Percentiles rank a stretch among this genome's conserved stretches.
phyloP scores from a whole-genome alignment of 2,797 vertebrate species.

The Propithecus deckenii region DNA sequence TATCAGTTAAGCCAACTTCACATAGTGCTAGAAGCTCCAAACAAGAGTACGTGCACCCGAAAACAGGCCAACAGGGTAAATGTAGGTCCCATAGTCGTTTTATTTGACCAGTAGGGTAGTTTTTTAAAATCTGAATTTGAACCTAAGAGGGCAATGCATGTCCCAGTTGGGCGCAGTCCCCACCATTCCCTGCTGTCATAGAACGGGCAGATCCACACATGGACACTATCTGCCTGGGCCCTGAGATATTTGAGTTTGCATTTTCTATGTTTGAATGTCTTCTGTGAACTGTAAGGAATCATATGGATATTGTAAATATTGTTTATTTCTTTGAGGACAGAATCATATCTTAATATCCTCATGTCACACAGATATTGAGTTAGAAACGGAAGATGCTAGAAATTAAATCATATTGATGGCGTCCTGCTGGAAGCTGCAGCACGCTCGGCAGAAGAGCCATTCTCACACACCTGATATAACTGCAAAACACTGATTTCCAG shows the following conservation, averaged over 20 bases:
- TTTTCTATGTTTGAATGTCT: background rate
- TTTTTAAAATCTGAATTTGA: background rate
- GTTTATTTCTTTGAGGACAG: background rate
- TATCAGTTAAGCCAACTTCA: background rate
- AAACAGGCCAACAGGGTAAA: background rate
- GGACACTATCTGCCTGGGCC: background rate
- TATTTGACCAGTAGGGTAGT: background rate
- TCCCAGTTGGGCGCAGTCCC: too few relatives aligned
- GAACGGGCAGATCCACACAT: background rate
- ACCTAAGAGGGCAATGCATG: background rate
- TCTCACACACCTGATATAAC: background rate
- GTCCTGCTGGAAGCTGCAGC: background rate
- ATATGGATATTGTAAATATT: background rate
- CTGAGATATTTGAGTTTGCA: background rate
- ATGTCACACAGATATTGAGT: background rate
- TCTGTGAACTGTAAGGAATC: background rate
- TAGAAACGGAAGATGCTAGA: conserved; percentile 22
- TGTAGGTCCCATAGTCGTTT: background rate
- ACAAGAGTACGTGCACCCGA: background rate
- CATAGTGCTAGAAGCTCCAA: background rate
- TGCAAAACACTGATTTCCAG: background rate
- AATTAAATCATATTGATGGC: background rate
- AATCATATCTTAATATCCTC: background rate
- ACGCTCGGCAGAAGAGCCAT: background rate
- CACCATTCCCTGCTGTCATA: too few relatives aligned